These are phyloP conservation scores for Phalacrocorax brasilianus DNA, from an alignment of 2,113 vertebrate species.

Conservation along the genomic window DNA sequence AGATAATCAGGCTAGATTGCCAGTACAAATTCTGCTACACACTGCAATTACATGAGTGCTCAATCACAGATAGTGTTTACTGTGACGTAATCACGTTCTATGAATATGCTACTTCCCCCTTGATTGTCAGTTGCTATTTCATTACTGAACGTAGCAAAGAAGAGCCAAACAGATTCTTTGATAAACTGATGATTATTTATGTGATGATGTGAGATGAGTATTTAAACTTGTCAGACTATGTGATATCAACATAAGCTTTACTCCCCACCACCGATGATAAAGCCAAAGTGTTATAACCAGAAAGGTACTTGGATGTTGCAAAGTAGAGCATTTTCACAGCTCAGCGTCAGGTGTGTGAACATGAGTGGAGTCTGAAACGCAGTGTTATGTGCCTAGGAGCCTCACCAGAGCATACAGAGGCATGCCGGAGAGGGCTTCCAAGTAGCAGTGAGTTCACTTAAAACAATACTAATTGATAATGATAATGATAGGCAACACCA, in stretches of 20 bases:
- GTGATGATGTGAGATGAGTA: background rate
- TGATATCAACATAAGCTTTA: background rate
- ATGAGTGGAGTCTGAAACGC: background rate
- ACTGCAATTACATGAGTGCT: background rate
- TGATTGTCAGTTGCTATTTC: background rate
- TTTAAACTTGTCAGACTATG: background rate
- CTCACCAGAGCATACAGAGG: background rate
- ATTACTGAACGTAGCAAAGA: background rate
- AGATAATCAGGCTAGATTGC: background rate
- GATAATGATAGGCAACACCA: background rate
- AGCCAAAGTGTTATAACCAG: background rate
- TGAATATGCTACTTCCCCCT: background rate
- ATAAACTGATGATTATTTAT: background rate
- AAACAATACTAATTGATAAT: too few relatives aligned
- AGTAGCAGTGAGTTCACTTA: background rate
- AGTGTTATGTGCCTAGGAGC: background rate
- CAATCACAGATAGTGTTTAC: background rate
- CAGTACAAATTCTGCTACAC: background rate
- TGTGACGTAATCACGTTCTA: background rate
- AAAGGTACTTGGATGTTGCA: background rate
- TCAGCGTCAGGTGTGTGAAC: background rate
- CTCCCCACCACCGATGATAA: background rate
- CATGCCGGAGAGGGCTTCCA: background rate
- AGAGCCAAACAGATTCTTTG: background rate
- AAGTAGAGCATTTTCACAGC: background rate